Conservation (phyloP, 2,888 invertebrate species). For the Athalia cordata region DNA sequence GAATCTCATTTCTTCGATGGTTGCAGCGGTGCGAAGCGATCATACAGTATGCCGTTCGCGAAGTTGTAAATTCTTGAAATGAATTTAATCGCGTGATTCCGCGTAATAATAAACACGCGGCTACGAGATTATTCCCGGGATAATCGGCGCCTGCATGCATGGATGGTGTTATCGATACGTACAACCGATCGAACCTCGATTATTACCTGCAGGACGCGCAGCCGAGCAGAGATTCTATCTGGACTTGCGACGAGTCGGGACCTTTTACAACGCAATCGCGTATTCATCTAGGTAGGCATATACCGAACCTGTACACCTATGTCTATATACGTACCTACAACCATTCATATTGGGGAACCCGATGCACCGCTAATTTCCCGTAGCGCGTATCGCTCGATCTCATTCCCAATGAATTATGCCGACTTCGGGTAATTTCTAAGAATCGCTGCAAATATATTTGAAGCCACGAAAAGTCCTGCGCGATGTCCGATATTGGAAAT, state of each 20-base stretch:
- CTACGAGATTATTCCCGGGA: constrained; percentile 41
- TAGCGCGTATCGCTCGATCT: no score
- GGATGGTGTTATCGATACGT: constrained; percentile 54
- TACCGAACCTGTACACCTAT: no score
- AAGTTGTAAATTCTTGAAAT: constrained; percentile 25
- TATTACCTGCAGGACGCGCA: constrained; percentile 46
- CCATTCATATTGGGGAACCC: no score
- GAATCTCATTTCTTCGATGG: neutral
- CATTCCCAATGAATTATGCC: no score
- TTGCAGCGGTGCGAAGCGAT: neutral
- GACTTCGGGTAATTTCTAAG: no score
- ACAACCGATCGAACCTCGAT: constrained; percentile 48
- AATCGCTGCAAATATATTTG: no score
- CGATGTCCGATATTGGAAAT: no score
- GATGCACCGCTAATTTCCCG: no score
- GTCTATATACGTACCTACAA: no score
- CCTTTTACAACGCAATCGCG: neutral
- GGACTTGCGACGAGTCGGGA: neutral
- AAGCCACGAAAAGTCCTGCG: no score
- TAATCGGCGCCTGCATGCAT: constrained; percentile 48
- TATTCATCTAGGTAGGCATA: neutral
- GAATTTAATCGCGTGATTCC: constrained; percentile 44
- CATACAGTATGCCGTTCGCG: constrained; percentile 23
- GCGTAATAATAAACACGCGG: constrained; percentile 49
- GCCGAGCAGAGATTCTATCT: constrained; percentile 45